These are phyloP conservation scores for Ethmia dodecea DNA, from an alignment of 2,888 invertebrate genomes.

Conservation along the genomic window DNA sequence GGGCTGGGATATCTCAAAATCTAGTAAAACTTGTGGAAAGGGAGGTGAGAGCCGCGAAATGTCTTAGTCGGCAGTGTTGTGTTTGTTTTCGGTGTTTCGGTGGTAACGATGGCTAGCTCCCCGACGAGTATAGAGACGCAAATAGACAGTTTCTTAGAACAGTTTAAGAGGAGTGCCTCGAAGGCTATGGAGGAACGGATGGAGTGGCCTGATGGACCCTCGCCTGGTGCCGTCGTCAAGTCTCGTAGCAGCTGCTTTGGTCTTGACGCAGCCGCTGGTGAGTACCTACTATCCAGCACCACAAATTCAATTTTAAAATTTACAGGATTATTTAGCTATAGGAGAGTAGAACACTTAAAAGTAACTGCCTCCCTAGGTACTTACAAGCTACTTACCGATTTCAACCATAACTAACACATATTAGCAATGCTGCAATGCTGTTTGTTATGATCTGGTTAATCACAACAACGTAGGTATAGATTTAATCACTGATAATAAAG, in stretches of 20 bases:
- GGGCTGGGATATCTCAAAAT: constrained; percentile 22
- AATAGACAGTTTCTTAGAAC: constrained; percentile 90
- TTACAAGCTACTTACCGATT: too few relatives aligned
- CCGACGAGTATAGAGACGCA: constrained; percentile 87
- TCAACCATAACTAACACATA: too few relatives aligned
- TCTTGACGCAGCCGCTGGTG: constrained; percentile 60
- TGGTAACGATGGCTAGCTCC: constrained; percentile 79
- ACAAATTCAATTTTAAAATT: too few relatives aligned
- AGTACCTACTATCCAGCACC: too few relatives aligned
- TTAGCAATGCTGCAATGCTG: too few relatives aligned
- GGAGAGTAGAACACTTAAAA: too few relatives aligned
- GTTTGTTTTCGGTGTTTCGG: constrained; percentile 73
- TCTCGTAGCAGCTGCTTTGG: constrained; percentile 73
- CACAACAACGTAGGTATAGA: too few relatives aligned
- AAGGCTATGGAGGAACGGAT: constrained; percentile 83
- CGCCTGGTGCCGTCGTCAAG: constrained; percentile 62
- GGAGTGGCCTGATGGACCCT: constrained; percentile 72
- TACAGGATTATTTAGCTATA: too few relatives aligned
- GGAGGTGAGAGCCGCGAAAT: constrained; percentile 37
- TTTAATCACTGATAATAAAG: too few relatives aligned
- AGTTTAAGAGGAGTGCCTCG: constrained; percentile 87
- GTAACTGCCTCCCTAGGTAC: too few relatives aligned
- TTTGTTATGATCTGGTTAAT: too few relatives aligned
- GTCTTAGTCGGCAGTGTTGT: constrained; percentile 46
- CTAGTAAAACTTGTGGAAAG: constrained; percentile 25